Evolutionary conservation across 2,888 invertebrate genomes (phyloP), one percentile per base, ranked within the genome.

Genomic region (Drosophila stalkeri): DNA sequence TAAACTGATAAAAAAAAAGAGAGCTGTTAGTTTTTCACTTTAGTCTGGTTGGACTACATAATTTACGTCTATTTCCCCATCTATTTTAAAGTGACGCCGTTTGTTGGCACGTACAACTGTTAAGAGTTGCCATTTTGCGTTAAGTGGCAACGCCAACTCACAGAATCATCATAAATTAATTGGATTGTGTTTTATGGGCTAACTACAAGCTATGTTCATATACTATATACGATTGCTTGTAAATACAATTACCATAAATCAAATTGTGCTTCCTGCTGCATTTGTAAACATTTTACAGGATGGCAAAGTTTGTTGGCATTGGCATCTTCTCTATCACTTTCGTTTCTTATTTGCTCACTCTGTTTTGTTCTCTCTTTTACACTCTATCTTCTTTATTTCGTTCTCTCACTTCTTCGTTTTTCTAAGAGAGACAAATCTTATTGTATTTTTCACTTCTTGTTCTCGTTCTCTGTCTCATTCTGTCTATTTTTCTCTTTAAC

Each of bases 71-170:
- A 41, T 27, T 52, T 18, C 1, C 2, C 12, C 27, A 18, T 11
- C 31, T 6, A 51, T 12, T 41, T 31, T 44, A 5, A 57, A 57
- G 20, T 33, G 57, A 33, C 20, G 20, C 18, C 57, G 44, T 33
- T 33, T 16, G 44, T 16, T 3, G 44, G 9, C 33, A 44, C 57
- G 57, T 57, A 44, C 57, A 44, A 20, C 14, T 20, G 16, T 11
- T 44, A 23, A 57, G 43, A 57, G 31, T 20, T 44, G 33, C 31
- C 44, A 57, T n/a, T 57, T 44, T 16, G 7, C 6, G 20, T 11
- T 20, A 57, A 57, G 44, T 57, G 57, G 57, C 57, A 57, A 57
- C 57, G 44, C 66, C 41, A 65, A 51, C 39, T 20, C n/a, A 27
- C 35, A 7, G 23, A 39, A 54, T 23, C 39, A 54, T 11, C 39